Conservation (phyloP, 2,113 vertebrate species). For the Andinoacara biseriatus region DNA sequence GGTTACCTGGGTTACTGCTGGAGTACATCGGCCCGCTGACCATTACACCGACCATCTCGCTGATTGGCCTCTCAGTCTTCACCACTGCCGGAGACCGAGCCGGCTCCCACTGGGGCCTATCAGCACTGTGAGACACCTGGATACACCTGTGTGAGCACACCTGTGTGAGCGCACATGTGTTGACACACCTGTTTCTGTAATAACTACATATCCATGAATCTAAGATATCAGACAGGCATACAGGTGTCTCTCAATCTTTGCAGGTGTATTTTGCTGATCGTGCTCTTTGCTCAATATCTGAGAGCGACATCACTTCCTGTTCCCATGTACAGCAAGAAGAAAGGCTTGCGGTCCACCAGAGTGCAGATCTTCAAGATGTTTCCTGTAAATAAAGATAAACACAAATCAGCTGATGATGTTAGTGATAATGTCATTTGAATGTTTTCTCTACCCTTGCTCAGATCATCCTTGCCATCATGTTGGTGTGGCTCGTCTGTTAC, state of each 20-base stretch:
- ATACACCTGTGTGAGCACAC: not conserved
- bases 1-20: conserved; percentile 91
- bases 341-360: conserved; percentile 82
- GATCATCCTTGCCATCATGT: conserved; percentile 94
- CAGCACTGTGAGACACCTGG: conserved; percentile 83
- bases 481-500: conserved; percentile 95
- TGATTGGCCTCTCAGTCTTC: conserved; percentile 96
- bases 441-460: conserved; percentile 51
- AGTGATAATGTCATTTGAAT: not conserved
- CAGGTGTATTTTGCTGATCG: conserved; percentile 91
- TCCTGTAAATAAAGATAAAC: conserved; percentile 81
- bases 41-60: conserved; percentile 93
- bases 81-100: conserved; percentile 90
- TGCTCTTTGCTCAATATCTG: conserved; percentile 94
- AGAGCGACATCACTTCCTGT: conserved; percentile 83
- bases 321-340: conserved; percentile 84
- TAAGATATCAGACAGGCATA: not conserved
- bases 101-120: conserved; percentile 95
- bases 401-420: not conserved
- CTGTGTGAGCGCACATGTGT: not conserved
- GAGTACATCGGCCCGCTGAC: conserved; percentile 95
- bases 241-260: not conserved
- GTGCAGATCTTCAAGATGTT: conserved; percentile 98
- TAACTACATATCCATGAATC: not conserved
- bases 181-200: not conserved